A percentile compares a stretch with the other conserved stretches of the same genome.
Evolutionary conservation across 2,113 vertebrate species (phyloP).

Genomic region (Rhagologus leucostigma): DNA sequence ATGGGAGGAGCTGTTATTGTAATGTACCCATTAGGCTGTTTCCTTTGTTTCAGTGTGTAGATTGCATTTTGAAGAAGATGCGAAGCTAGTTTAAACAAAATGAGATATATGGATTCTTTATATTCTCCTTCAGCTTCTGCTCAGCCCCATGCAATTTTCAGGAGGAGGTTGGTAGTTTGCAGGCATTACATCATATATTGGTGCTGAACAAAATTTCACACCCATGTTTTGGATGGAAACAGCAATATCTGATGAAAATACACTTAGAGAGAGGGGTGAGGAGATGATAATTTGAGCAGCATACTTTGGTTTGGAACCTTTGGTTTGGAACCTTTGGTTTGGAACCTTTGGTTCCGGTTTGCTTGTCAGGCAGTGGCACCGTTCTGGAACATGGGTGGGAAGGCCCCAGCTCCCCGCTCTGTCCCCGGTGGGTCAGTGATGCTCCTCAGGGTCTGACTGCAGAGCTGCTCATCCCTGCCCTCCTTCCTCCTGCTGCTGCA

Average conservation of each 20-base stretch:
- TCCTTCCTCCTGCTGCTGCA: neutral
- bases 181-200: neutral
- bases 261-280: neutral
- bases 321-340: neutral
- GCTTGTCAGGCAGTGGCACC: rapidly evolving
- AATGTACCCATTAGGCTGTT: neutral
- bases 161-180: neutral
- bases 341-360: neutral
- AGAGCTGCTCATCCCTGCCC: neutral
- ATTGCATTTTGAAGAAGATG: neutral
- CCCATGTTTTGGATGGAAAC: neutral
- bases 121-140: neutral
- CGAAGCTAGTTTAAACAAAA: neutral
- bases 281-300: neutral
- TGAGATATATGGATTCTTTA: neutral
- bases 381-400: neutral
- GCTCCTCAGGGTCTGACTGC: neutral
- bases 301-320: neutral
- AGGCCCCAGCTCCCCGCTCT: rapidly evolving
- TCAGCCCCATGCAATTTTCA: neutral
- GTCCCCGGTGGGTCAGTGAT: neutral
- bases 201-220: neutral
- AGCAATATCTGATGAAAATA: neutral
- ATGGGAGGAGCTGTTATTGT: neutral
- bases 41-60: conserved; percentile 1